Evolutionary conservation across 2,113 vertebrate genomes (phyloP).

Genomic region (Elachura formosa): DNA sequence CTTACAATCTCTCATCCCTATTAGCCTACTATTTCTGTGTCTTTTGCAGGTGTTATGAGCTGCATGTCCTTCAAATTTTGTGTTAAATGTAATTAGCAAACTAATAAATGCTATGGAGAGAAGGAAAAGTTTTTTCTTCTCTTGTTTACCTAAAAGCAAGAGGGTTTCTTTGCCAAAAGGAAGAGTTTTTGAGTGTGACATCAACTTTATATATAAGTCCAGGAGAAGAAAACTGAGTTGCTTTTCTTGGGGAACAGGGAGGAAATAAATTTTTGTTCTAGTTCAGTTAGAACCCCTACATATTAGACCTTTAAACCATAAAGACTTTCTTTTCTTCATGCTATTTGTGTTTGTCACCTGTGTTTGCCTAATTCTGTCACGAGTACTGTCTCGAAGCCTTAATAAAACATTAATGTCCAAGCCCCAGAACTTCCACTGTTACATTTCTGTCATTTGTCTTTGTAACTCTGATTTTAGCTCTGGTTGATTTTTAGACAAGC

Average conservation of each 20-base stretch:
- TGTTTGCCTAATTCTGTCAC: constrained; percentile 13
- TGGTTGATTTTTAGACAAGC: neutral
- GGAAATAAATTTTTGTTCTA: neutral
- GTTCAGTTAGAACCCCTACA: neutral
- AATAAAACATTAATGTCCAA: constrained; percentile 22
- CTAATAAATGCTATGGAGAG: neutral
- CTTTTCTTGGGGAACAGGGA: neutral
- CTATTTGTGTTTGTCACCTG: neutral
- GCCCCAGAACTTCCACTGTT: neutral
- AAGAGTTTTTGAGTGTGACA: neutral
- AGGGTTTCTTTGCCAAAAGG: neutral
- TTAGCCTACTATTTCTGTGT: neutral
- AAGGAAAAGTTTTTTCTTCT: neutral
- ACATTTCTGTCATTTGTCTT: constrained; percentile 6
- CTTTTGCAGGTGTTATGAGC: neutral
- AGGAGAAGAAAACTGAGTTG: neutral
- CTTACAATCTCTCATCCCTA: neutral
- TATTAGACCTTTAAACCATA: neutral
- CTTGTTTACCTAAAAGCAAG: neutral
- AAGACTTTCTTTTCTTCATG: neutral
- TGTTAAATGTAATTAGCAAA: neutral
- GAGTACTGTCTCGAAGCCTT: neutral
- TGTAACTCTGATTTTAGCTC: neutral
- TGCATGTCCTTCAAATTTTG: neutral
- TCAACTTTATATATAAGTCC: neutral